These are phyloP conservation scores for Xyrauchen texanus DNA, from an alignment of 2,113 vertebrate genomes.

Conservation along the genomic window DNA sequence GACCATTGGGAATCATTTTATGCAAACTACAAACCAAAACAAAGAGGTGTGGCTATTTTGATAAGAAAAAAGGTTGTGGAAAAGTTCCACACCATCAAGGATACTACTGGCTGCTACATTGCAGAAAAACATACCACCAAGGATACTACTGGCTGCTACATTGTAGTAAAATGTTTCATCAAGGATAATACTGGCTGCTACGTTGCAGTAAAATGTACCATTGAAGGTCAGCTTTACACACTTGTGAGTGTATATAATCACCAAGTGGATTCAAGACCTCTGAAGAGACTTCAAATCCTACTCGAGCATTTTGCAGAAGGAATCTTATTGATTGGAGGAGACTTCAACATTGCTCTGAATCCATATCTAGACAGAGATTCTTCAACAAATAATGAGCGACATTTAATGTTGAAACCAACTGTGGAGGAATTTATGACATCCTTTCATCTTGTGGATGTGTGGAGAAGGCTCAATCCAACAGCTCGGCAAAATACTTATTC, in stretches of 20 bases:
- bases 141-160: too few relatives aligned
- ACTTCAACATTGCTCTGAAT: constrained; percentile 6
- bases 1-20: not conserved
- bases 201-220: constrained; percentile 1
- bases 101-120: too few relatives aligned
- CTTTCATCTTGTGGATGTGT: not conserved
- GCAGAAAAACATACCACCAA: too few relatives aligned
- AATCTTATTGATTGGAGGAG: not conserved
- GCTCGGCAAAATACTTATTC: not conserved
- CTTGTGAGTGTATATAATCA: constrained; percentile 10
- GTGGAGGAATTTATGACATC: not conserved
- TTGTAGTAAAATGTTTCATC: not conserved
- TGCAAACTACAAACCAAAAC: not conserved
- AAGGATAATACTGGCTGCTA: not conserved
- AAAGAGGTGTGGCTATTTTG: constrained; percentile 16
- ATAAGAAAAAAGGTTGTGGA: too few relatives aligned
- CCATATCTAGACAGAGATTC: constrained; percentile 3
- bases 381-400: not conserved
- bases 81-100: too few relatives aligned
- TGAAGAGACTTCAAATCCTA: not conserved
- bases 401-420: not conserved
- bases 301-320: not conserved
- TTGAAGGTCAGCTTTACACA: constrained; percentile 7
- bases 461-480: not conserved
- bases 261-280: not conserved